phyloP scores from a whole-genome alignment of 1,140 invertebrate species.

The Probaryconus sp. region DNA sequence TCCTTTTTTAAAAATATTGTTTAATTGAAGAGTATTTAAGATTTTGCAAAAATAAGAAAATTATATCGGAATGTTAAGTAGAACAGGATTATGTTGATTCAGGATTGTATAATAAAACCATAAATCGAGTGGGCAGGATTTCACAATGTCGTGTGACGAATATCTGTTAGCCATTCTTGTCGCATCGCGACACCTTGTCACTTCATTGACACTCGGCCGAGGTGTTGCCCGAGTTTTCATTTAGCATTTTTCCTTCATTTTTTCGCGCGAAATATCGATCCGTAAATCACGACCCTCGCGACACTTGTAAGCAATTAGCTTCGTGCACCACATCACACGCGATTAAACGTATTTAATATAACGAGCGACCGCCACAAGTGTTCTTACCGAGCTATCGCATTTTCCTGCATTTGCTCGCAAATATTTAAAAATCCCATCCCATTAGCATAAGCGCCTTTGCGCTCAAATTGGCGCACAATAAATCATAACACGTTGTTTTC shows the following conservation, averaged over 20 bases:
- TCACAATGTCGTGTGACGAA: conserved; percentile 52
- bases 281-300: conserved; percentile 58
- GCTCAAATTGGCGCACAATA: conserved; percentile 27
- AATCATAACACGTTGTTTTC: conserved; percentile 20
- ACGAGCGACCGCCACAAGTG: conserved; percentile 13
- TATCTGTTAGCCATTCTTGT: conserved; percentile 52
- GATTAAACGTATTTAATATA: conserved; percentile 46
- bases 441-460: conserved; percentile 45
- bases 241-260: conserved; percentile 46
- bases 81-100: conserved; percentile 31
- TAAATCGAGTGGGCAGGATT: conserved; percentile 54
- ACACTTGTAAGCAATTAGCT: conserved; percentile 58
- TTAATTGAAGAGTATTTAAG: no score
- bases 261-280: conserved; percentile 41
- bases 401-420: conserved; percentile 19
- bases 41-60: no score
- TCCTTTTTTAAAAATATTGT: no score
- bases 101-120: conserved; percentile 58
- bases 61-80: conserved; percentile 12
- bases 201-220: conserved; percentile 32
- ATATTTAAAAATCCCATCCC: conserved; percentile 26
- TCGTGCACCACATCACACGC: conserved; percentile 12
- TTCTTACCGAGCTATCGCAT: conserved; percentile 44
- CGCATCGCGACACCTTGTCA: conserved; percentile 54
- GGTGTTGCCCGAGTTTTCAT: conserved; percentile 27